phyloP scores from a whole-genome alignment of 2,797 vertebrate genomes.

The Myiothlypis coronata region DNA sequence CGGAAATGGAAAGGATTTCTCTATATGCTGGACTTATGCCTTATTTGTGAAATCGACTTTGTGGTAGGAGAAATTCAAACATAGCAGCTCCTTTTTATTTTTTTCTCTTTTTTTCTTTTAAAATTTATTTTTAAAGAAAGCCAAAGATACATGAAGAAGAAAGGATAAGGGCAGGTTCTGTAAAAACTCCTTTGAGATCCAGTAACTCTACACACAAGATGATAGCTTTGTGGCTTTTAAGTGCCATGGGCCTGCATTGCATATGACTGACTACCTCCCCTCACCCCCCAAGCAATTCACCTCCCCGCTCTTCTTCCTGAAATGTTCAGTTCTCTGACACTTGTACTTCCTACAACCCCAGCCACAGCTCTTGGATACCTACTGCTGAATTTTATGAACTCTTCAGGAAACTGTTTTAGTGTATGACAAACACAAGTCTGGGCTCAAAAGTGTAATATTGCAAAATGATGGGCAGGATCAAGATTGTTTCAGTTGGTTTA shows the following conservation, averaged over 20 bases:
- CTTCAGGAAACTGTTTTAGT: not conserved
- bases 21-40: constrained; percentile 5
- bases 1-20: constrained; percentile 53
- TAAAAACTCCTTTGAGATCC: constrained; percentile 60
- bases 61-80: constrained; percentile 56
- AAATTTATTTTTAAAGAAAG: not conserved
- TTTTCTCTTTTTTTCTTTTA: fast-evolving
- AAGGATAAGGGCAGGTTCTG: not conserved
- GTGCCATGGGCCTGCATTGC: constrained; percentile 7
- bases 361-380: not conserved
- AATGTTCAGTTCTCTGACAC: not conserved
- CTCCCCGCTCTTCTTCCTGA: not conserved
- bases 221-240: constrained; percentile 3
- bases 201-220: constrained; percentile 2
- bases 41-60: constrained; percentile 54
- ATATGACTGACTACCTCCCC: not conserved
- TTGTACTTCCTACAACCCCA: not conserved
- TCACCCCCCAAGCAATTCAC: not conserved
- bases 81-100: not conserved
- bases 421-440: not conserved
- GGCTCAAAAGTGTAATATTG: constrained; percentile 22
- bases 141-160: not conserved
- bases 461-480: constrained; percentile 54
- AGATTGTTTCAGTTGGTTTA: constrained; percentile 67
- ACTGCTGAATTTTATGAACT: not conserved